Conservation (phyloP, 1,140 invertebrate species). For the Prorops nasuta region DNA sequence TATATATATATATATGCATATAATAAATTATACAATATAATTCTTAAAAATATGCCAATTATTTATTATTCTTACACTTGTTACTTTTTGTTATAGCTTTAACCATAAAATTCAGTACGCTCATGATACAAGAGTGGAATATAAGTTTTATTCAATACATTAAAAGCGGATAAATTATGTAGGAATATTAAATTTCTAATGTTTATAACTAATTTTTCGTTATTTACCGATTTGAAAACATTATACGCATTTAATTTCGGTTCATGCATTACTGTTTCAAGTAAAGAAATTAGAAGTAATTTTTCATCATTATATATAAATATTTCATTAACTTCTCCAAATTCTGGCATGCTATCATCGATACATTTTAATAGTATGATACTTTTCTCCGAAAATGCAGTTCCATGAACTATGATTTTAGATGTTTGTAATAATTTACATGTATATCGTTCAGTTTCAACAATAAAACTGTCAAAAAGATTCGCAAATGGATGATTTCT, state of each 20-base stretch:
- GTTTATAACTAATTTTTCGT: background rate
- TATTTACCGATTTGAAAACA: conserved; percentile 8
- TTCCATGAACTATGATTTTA: conserved; percentile 7
- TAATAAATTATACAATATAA: too few species aligned
- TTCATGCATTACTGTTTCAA: background rate
- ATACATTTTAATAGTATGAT: conserved; percentile 9
- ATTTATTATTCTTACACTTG: too few species aligned
- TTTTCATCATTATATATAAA: conserved; percentile 4
- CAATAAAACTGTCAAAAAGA: conserved; percentile 11
- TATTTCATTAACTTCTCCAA: conserved; percentile 14
- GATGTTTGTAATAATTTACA: conserved; percentile 15
- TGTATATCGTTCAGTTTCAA: conserved; percentile 9
- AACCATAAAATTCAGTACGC: conserved; percentile 12
- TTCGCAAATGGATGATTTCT: conserved; percentile 17
- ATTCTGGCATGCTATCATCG: conserved; percentile 8
- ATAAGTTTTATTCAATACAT: background rate
- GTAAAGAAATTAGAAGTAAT: conserved; percentile 9
- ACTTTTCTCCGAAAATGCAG: conserved; percentile 5
- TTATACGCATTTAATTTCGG: conserved; percentile 3
- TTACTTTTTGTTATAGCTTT: too few species aligned
- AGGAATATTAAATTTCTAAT: conserved; percentile 15
- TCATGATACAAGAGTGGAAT: conserved; percentile 6
- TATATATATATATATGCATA: too few species aligned
- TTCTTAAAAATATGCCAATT: too few species aligned
- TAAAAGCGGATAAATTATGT: conserved; percentile 4